These are phyloP conservation scores for Deroplatys truncata DNA, from an alignment of 2,888 invertebrate species.

Conservation along the genomic window DNA sequence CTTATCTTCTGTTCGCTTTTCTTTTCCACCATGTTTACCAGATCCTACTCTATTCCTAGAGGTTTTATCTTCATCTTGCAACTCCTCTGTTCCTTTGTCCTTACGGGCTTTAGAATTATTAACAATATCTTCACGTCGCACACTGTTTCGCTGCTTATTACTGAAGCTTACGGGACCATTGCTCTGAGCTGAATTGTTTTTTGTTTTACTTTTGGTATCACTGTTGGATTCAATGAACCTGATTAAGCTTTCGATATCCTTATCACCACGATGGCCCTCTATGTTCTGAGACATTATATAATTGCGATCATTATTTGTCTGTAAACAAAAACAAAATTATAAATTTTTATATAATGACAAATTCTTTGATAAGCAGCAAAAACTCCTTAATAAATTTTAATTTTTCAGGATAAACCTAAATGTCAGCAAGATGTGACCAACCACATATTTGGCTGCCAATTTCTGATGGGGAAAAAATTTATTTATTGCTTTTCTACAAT, in stretches of 20 bases:
- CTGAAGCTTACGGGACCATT: constrained; percentile 32
- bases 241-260: constrained; percentile 70
- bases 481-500: too few species aligned
- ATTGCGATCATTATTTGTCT: constrained; percentile 35
- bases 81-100: constrained; percentile 44
- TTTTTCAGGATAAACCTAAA: too few species aligned
- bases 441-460: too few species aligned
- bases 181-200: constrained; percentile 37
- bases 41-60: not conserved
- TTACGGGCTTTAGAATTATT: constrained; percentile 34
- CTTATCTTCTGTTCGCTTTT: constrained; percentile 42
- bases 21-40: constrained; percentile 37
- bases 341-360: not conserved
- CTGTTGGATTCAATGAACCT: constrained; percentile 68
- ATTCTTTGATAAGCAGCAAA: too few species aligned
- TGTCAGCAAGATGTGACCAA: too few species aligned
- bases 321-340: constrained; percentile 24
- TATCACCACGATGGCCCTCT: constrained; percentile 74
- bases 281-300: constrained; percentile 51
- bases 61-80: constrained; percentile 36
- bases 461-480: too few species aligned
- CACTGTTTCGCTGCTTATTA: constrained; percentile 17
- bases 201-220: constrained; percentile 40
- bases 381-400: too few species aligned
- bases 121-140: constrained; percentile 11